A percentile compares a stretch with the other conserved stretches of the same genome.
Conservation (phyloP, 2,797 vertebrate genomes). For the Picus viridis region DNA sequence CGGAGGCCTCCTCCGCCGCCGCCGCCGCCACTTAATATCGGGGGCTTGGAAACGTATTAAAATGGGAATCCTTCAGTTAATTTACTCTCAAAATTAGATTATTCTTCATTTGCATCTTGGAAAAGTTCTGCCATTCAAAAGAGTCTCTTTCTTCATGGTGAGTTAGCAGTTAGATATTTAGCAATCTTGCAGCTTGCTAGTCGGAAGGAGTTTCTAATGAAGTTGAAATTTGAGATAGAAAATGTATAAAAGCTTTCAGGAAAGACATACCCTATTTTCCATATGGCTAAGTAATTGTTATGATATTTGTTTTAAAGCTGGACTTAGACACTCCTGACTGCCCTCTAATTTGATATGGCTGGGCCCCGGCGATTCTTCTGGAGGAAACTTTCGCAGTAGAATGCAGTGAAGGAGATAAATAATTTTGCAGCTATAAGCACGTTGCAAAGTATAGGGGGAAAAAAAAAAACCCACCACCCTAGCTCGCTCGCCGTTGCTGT, state of each 20-base stretch:
- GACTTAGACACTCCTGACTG: constrained; percentile 80
- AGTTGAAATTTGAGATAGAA: constrained; percentile 78
- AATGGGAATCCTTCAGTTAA: constrained; percentile 60
- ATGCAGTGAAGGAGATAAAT: constrained; percentile 78
- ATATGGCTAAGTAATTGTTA: constrained; percentile 80
- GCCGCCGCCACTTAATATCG: constrained; percentile 31
- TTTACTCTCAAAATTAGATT: constrained; percentile 72
- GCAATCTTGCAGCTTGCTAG: constrained; percentile 69
- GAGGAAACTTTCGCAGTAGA: constrained; percentile 75
- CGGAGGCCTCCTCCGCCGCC: constrained; percentile 13
- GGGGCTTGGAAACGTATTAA: constrained; percentile 47
- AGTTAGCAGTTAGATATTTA: constrained; percentile 73
- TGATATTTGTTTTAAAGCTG: constrained; percentile 82
- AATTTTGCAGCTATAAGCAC: constrained; percentile 76
- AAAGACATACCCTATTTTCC: constrained; percentile 78
- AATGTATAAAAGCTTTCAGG: constrained; percentile 75
- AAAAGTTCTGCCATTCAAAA: constrained; percentile 68
- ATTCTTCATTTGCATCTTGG: constrained; percentile 72
- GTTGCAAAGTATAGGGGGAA: constrained; percentile 60
- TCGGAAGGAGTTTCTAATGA: constrained; percentile 77
- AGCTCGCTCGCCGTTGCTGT: constrained; percentile 53
- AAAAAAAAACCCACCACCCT: constrained; percentile 18
- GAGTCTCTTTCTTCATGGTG: constrained; percentile 66
- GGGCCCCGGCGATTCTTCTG: constrained; percentile 74
- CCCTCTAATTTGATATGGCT: constrained; percentile 80